Base-by-base conservation (phyloP, 2,888 invertebrate species). In the Spodoptera exigua region DNA sequence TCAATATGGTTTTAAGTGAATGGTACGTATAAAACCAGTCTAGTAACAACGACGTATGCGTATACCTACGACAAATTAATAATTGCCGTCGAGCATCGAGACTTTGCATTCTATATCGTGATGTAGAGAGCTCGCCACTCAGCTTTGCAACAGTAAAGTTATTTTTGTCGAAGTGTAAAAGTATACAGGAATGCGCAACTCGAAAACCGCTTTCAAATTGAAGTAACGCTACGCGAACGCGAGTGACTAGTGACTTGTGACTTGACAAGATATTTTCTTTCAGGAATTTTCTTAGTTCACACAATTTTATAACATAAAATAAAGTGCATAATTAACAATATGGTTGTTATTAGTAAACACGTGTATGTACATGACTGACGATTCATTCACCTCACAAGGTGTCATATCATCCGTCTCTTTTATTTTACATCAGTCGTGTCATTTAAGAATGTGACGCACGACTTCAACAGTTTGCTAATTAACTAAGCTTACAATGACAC, bases 381-480 rank as follows among this genome's bases (percentile, higher is more conserved):
- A 88, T 90, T 88, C 89, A 91, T 90, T 91, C 89, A 89, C 85
- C 86, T 85, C 74, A 80, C 72, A 59, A 77, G 69, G 73, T 76
- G 64, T 57, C 61, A 73, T 60, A 81, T 78, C 59, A 62, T 64
- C 77, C 49, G 66, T 87, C 87, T 85, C 85, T 76, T 83, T 91
- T 83, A 62, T 73, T 80, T 77, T 61, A 63, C 75, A 66, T 66
- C 62, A 59, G 73, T 73, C 71, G 60, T 76, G 73, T 76, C 70
- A 71, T 70, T 86, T 76, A 77, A 84, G 87, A 91, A 83, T 74
- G 88, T 85, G 88, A 91, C 80, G 84, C 81, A 86, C 70, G 78
- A 82, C 80, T 88, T 82, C 74, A 87, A 85, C 84, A 86, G 80
- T 81, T 85, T 83, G 88, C 88, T 93, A 91, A 91, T 92, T 89